Base-by-base conservation (phyloP, 2,888 invertebrate species). In the Lasioglossum marginatum region DNA sequence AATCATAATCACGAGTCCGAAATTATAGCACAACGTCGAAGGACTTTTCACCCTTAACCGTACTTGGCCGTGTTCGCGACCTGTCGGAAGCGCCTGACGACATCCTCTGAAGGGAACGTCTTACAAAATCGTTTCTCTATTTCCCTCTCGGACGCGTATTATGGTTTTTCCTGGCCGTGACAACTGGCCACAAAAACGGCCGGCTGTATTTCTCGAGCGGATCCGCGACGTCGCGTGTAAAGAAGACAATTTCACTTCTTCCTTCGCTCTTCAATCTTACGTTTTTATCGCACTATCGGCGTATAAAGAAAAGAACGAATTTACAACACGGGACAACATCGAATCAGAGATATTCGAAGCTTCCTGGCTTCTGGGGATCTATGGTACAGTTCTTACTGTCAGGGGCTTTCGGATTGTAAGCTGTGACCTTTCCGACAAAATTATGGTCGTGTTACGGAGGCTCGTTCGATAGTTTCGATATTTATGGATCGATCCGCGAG, bases 161-260 rank as follows among this genome's bases (percentile, higher is more conserved):
- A 23, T 10, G 10, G 19, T 70, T 23, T 43, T 19, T 37, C 14
- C 79, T 70, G 85, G 60, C 40, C 76, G 52, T 83, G 83, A 85
- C 79, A 70, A 48, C 70, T 72, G 77, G 60, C 82, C 82, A 45
- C 57, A 57, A 52, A 73, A 72, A 81, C 27, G 27, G 31, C 31
- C 5, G 12, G 31, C 19, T 34, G 31, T 66, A 66, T 66, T 34
- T 31, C 23, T 8, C 66, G 66, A 34, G 34, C 23, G 23, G 66
- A 34, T 31, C 66, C 19, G 19, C 31, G 16, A 60, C 16, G 27
- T 27, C 60, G 14, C 16, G 12, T 19, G 34, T 52, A 31, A 48
- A 16, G 23, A 68, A 34, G 23, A 68, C 19, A 34, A 31, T 31
- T 37, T 37, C 66, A 37, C 34, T 34, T 66, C 66, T 14, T 6